Conservation (phyloP, 2,797 vertebrate species). For the Siniperca undulata region DNA sequence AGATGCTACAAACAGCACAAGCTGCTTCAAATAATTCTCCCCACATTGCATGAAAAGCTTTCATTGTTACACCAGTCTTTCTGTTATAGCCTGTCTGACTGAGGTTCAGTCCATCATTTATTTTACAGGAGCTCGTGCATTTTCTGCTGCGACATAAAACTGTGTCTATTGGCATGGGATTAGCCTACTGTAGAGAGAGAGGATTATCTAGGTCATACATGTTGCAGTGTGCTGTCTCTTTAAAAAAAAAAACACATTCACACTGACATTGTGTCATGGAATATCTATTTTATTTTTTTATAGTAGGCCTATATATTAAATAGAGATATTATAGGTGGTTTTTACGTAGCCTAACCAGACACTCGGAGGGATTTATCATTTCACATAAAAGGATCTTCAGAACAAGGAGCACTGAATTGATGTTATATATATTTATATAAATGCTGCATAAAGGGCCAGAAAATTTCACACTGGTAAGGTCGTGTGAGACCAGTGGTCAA, state of each 20-base stretch:
- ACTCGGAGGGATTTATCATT: too few species aligned
- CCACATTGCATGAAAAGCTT: not conserved
- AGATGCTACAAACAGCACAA: not conserved
- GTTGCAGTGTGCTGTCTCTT: constrained; percentile 48
- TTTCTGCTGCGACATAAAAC: constrained; percentile 57
- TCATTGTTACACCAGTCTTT: not conserved
- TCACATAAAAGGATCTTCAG: not conserved
- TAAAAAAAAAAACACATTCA: constrained; percentile 42
- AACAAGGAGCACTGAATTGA: not conserved
- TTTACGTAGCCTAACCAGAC: not conserved
- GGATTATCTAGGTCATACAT: constrained; percentile 74
- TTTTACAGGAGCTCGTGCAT: constrained; percentile 14
- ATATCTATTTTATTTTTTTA: not conserved
- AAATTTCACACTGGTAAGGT: not conserved
- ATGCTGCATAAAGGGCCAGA: not conserved
- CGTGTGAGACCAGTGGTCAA: not conserved
- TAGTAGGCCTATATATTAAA: not conserved
- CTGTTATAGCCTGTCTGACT: too few species aligned
- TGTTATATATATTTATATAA: constrained; percentile 11
- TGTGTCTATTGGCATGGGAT: constrained; percentile 52
- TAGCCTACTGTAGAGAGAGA: constrained; percentile 33
- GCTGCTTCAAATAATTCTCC: not conserved
- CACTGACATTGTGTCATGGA: not conserved
- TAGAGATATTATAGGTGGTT: not conserved
- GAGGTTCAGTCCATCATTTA: not conserved